A percentile compares a stretch with the other conserved stretches of the same genome.
phyloP scores from a whole-genome alignment of 1,140 invertebrate species.

The Tribolium madens region DNA sequence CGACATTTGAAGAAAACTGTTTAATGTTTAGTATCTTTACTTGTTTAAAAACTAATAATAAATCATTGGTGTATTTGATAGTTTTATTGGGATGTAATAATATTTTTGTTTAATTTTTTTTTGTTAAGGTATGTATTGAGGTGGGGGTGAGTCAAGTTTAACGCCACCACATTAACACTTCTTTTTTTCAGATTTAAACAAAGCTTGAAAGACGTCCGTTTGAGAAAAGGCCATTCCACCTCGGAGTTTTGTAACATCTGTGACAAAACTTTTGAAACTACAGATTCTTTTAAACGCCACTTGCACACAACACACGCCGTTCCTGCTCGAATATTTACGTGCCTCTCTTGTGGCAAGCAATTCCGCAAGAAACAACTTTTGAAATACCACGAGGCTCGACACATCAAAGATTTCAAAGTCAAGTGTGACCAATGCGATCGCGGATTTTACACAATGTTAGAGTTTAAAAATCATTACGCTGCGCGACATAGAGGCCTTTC shows the following conservation, averaged over 20 bases:
- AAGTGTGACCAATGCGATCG: constrained; percentile 64
- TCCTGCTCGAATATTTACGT: constrained; percentile 62
- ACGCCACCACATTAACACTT: not conserved
- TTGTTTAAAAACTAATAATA: no score
- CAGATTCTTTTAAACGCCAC: not conserved
- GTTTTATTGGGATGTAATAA: not conserved
- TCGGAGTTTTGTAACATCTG: constrained; percentile 41
- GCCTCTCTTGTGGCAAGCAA: constrained; percentile 63
- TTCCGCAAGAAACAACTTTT: constrained; percentile 65
- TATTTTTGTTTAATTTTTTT: no score
- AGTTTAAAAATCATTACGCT: constrained; percentile 65
- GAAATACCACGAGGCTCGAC: constrained; percentile 64
- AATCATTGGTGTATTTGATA: no score
- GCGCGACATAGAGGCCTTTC: constrained; percentile 52
- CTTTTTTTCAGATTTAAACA: constrained; percentile 6
- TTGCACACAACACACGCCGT: not conserved
- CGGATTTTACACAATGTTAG: constrained; percentile 58
- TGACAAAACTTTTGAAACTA: constrained; percentile 2
- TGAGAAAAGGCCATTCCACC: not conserved
- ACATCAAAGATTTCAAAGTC: constrained; percentile 67
- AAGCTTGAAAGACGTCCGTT: not conserved
- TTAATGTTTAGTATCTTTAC: no score
- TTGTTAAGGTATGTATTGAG: constrained; percentile 55
- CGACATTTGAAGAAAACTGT: not conserved
- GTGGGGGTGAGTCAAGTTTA: constrained; percentile 6